Base-by-base conservation (phyloP, 2,797 vertebrate species). In the Phoxinus dragarum region DNA sequence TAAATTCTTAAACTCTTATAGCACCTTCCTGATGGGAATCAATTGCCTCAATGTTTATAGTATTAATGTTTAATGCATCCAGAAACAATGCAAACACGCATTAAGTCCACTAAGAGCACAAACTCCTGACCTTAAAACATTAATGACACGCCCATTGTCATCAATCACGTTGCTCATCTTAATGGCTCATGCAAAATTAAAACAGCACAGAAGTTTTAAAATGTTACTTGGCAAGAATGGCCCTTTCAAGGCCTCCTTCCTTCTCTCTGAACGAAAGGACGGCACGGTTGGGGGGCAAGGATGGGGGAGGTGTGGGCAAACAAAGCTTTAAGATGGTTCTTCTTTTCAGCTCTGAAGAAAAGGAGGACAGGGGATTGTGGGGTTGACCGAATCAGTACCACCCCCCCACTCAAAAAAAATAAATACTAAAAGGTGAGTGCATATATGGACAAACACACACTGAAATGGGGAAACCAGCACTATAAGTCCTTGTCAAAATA, bases 181-280 rank as follows among this genome's bases (percentile, higher is more conserved):
- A 83, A 69, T 31, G 44, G 84, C 19, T 75, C 36, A 82, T 54
- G 72, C 79, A 38, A 31, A 23, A 85, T 56, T 88, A 76, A 86
- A 86, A 83, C 5, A 31, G 42, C 44, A 64, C 16, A 23, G 31
- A 52, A 76, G 23, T 67, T 69, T 67, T 78, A 5, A 27, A 75
- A 81, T 21, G 38, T 77, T 80, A 44, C 31, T 72, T 89, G 49
- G 83, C 86, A 27, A 80, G 89, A 90, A 87, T 89, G 88, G 68
- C 88, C 84, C 81, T 90, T 87, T 89, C 89, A 89, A 84, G 87
- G 81, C 72, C 68, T 74, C 74, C 64, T 81, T 85, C 72, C 82
- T 89, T 81, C 90, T 88, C 88, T 91, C 86, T 79, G 14, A 17
- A n/a, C n/a, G 34, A 75, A 54, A 71, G 40, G 42, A 42, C 74